Base-by-base conservation (phyloP, 1,140 invertebrate species). In the Cyrtorhinus lividipennis region DNA sequence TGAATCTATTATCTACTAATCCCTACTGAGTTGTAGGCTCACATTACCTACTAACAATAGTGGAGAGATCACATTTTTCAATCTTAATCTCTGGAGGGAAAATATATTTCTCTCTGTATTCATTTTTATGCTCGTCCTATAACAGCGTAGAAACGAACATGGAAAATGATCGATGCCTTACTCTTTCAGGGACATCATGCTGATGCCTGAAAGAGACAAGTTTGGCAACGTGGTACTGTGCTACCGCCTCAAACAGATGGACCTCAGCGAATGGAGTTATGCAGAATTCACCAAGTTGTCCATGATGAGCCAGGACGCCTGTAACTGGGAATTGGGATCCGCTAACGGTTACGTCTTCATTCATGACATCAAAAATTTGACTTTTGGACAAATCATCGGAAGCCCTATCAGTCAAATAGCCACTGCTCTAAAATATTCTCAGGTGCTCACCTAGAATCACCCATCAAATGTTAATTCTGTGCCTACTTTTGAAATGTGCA, bases 261-360 rank as follows among this genome's bases (percentile, higher is more conserved):
- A 56, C 24, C 25, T 59, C 3, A 58, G 22, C 23, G 65, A 46
- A 24, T 67, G 58, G 58, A 30, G n/a, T 56, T 66, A 62, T 57
- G 61, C 62, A 8, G 26, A 46, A 30, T 61, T 15, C 22, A 45
- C 27, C 0, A 53, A 38, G 22, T 27, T 27, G 25, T n/a, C 10
- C 45, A 18, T 64, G 13, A 70, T 69, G 67, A 44, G 65, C 1
- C 60, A 68, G 25, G 68, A 69, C 25, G 25, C 60, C 0, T 59
- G 61, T 2, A 59, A 67, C 27, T 13, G 64, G 5, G 64, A 66
- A 23, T 15, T 27, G 13, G 69, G 69, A 13, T 60, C 68, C 0
- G 63, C 59, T 18, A 62, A 65, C 0, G 70, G 69, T 0, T 67
- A 68, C 46, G 65, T 65, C 1, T 60, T 69, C 20, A 48, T 70